Conservation (phyloP, 2,888 invertebrate genomes). For the Cyaniris semiargus region DNA sequence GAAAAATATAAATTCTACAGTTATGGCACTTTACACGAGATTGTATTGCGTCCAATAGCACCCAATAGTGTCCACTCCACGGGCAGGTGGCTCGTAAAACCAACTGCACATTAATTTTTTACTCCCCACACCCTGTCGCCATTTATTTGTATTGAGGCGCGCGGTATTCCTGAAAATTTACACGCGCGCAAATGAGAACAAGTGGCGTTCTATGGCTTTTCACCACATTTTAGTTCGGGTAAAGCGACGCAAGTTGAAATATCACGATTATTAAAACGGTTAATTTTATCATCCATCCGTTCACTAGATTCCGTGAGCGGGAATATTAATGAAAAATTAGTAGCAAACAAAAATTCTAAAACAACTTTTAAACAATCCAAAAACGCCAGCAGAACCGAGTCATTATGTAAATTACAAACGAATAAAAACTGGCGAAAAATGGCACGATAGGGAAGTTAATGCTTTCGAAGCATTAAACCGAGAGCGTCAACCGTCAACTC, state of each 20-base stretch:
- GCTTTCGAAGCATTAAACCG: constrained; percentile 29
- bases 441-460: constrained; percentile 27
- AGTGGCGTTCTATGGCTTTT: not conserved
- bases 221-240: not conserved
- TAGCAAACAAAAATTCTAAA: constrained; percentile 14
- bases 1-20: not conserved
- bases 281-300: not conserved
- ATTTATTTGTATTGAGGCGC: constrained; percentile 53
- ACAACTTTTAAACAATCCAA: constrained; percentile 16
- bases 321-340: constrained; percentile 4
- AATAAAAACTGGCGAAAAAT: constrained; percentile 17
- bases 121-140: constrained; percentile 61
- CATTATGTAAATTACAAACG: constrained; percentile 26
- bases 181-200: constrained; percentile 24
- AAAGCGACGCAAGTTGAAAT: constrained; percentile 8
- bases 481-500: constrained; percentile 28
- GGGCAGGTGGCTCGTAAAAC: constrained; percentile 74
- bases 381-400: constrained; percentile 5
- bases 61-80: constrained; percentile 46
- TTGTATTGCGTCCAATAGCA: constrained; percentile 36
- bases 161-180: constrained; percentile 43
- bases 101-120: constrained; percentile 57
- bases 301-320: not conserved
- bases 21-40: constrained; percentile 3
- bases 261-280: constrained; percentile 2